phyloP scores from a whole-genome alignment of 2,113 vertebrate species.

The Cephalopholis sonnerati region DNA sequence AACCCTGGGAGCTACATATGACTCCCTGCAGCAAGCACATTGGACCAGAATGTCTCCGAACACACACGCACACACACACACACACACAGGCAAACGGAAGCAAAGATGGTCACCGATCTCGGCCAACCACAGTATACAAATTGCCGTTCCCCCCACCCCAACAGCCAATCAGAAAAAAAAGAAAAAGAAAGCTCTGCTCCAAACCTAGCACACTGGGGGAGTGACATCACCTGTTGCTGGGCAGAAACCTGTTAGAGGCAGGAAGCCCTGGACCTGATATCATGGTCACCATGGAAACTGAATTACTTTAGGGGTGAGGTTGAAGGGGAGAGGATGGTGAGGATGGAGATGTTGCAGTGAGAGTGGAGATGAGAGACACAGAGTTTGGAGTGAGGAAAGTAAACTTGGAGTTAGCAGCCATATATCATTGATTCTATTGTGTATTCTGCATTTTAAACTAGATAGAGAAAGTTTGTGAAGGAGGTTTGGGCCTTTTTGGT shows the following conservation, averaged over 20 bases:
- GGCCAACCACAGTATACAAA: constrained; percentile 55
- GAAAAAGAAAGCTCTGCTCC: constrained; percentile 36
- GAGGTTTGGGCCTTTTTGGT: background rate
- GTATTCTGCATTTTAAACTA: background rate
- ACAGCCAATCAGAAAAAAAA: constrained; percentile 72
- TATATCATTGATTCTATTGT: background rate
- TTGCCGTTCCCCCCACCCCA: constrained; percentile 38
- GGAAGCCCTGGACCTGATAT: constrained; percentile 80
- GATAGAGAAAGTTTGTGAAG: background rate
- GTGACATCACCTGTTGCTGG: constrained; percentile 87
- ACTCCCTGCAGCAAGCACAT: constrained; percentile 57
- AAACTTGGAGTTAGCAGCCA: constrained; percentile 4
- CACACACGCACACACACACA: constrained; percentile 13
- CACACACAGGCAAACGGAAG: background rate
- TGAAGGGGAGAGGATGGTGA: constrained; percentile 56
- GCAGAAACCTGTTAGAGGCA: constrained; percentile 80
- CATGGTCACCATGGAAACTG: constrained; percentile 84
- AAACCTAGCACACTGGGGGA: constrained; percentile 50
- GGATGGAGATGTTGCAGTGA: constrained; percentile 31
- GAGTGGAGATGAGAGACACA: constrained; percentile 8
- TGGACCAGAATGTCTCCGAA: constrained; percentile 21
- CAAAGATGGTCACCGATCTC: constrained; percentile 30
- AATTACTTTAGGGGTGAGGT: constrained; percentile 66
- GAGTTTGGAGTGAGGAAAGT: constrained; percentile 14
- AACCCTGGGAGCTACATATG: constrained; percentile 24